phyloP scores from a whole-genome alignment of 2,888 invertebrate species.

The Microplitis deprimator region DNA sequence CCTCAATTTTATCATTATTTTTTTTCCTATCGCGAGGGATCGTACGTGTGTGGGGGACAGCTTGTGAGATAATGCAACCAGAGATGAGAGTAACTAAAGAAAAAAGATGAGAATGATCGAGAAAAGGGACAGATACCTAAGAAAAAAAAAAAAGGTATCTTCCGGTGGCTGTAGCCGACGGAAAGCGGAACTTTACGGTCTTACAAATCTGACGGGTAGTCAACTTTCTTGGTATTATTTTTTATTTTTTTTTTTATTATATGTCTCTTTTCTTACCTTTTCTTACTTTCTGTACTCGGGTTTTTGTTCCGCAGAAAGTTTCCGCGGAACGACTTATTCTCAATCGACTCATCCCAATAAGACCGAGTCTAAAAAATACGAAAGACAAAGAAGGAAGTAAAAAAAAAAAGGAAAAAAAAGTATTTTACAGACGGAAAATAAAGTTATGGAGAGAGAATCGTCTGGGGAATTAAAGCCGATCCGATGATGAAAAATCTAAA shows the following conservation, averaged over 20 bases:
- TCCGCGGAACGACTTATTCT: conserved; percentile 34
- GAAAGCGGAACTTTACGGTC: conserved; percentile 56
- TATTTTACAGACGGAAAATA: background rate
- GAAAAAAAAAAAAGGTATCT: conserved; percentile 4
- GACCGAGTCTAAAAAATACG: background rate
- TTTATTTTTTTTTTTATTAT: background rate
- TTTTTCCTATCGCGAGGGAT: no score
- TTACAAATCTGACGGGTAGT: conserved; percentile 61
- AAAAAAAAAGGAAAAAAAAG: background rate
- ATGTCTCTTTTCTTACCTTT: background rate
- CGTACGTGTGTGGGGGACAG: no score
- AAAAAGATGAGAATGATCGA: background rate
- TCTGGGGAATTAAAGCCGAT: conserved; percentile 34
- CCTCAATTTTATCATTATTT: background rate
- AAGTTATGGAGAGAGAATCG: conserved; percentile 6
- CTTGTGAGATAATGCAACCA: no score
- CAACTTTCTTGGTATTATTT: conserved; percentile 24
- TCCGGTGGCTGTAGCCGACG: conserved; percentile 18
- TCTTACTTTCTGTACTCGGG: conserved; percentile 1
- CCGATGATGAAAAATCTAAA: conserved; percentile 41
- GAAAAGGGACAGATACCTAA: background rate
- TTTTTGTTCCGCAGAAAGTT: conserved; percentile 36
- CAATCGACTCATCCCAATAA: conserved; percentile 26
- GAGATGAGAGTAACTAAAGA: background rate
- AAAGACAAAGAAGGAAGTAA: background rate